These are phyloP conservation scores for Ophonus ardosiacus DNA, from an alignment of 2,888 invertebrate species.

Conservation along the genomic window DNA sequence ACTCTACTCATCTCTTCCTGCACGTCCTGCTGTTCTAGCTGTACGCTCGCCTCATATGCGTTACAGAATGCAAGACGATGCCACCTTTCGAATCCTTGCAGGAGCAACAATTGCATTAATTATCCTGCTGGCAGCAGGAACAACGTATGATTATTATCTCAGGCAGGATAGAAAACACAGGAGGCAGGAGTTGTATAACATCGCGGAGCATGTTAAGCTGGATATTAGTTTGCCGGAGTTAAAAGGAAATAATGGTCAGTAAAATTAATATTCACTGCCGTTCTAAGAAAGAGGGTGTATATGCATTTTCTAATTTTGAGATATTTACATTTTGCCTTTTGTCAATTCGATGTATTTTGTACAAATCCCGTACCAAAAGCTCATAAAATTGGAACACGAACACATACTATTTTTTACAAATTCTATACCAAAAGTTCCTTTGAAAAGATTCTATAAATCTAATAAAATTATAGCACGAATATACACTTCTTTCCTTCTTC, in stretches of 20 bases:
- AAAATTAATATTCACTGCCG: no score
- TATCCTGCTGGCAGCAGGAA: conserved; percentile 81
- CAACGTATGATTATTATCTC: conserved; percentile 84
- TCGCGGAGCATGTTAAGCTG: conserved; percentile 73
- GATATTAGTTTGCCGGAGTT: conserved; percentile 73
- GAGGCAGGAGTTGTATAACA: conserved; percentile 72
- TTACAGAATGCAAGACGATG: conserved; percentile 83
- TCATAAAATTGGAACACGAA: no score
- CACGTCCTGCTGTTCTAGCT: conserved; percentile 76
- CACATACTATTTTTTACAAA: no score
- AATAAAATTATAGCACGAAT: no score
- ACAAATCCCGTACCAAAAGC: no score
- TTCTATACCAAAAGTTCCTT: no score
- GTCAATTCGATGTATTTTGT: no score
- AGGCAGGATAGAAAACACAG: conserved; percentile 78
- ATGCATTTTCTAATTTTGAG: no score
- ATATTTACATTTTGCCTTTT: no score
- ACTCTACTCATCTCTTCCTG: background rate
- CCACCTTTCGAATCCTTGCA: conserved; percentile 80
- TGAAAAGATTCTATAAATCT: no score
- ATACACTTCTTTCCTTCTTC: no score
- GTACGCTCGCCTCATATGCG: conserved; percentile 83
- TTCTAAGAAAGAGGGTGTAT: no score
- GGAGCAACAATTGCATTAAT: conserved; percentile 77
- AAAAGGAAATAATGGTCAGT: conserved; percentile 65